Conservation (phyloP, 2,888 invertebrate genomes). For the Pheosia gnoma region DNA sequence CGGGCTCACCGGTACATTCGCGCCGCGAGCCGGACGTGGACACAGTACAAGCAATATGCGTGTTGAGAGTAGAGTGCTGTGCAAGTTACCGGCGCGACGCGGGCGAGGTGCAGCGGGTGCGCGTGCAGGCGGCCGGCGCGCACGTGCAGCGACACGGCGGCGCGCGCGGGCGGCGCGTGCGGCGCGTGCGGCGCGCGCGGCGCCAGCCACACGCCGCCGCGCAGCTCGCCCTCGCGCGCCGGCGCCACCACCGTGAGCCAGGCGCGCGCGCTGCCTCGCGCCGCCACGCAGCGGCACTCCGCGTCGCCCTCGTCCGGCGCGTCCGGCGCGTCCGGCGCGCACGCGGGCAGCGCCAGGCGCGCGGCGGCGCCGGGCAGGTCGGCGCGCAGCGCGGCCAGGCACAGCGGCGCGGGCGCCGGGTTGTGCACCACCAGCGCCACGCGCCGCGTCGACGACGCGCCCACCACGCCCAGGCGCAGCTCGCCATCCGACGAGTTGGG, state of each 20-base stretch:
- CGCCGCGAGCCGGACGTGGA: too few relatives aligned
- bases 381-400: slow-evolving; percentile 44
- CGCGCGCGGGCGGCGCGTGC: slow-evolving; percentile 21
- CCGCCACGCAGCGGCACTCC: slow-evolving; percentile 36
- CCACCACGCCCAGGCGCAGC: slow-evolving; percentile 87
- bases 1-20: too few relatives aligned
- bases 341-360: slow-evolving; percentile 32
- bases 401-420: slow-evolving; percentile 55
- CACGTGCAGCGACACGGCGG: slow-evolving; percentile 19
- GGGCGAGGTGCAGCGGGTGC: slow-evolving; percentile 32
- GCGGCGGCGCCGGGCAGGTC: slow-evolving; percentile 49
- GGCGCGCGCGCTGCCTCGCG: slow-evolving; percentile 28
- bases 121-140: slow-evolving; percentile 34
- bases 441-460: slow-evolving; percentile 86
- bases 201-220: slow-evolving; percentile 28
- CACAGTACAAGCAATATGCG: too few relatives aligned
- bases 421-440: slow-evolving; percentile 81
- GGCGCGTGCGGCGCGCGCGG: slow-evolving; percentile 24
- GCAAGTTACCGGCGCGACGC: slow-evolving; percentile 49
- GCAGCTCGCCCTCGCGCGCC: slow-evolving; percentile 43
- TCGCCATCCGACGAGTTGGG: slow-evolving; percentile 45
- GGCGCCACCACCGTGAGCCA: slow-evolving; percentile 54
- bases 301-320: slow-evolving; percentile 16
- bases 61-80: not conserved
- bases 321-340: slow-evolving; percentile 29